Conservation (phyloP, 2,888 invertebrate species). For the Lycocerus yunnanus region DNA sequence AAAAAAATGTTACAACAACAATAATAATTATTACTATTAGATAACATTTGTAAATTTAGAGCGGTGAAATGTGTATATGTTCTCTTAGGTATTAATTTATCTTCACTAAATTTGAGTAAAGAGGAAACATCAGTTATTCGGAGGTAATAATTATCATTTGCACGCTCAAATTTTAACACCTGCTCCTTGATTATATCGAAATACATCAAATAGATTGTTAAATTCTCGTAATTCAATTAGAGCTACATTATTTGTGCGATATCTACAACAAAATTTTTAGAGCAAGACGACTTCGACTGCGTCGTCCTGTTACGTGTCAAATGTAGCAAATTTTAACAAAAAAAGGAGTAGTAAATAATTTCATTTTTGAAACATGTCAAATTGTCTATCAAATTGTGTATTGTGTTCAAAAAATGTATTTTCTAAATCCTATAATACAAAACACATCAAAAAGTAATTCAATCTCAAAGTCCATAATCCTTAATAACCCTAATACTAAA, state of each 20-base stretch:
- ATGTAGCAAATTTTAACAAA: background rate
- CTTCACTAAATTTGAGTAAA: conserved; percentile 17
- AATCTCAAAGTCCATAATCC: conserved; percentile 30
- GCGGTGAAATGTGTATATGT: conserved; percentile 10
- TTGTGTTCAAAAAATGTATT: conserved; percentile 2
- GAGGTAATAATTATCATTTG: conserved; percentile 16
- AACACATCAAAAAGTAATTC: conserved; percentile 30
- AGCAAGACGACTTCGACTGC: background rate
- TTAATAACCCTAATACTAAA: conserved; percentile 32
- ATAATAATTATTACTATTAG: background rate
- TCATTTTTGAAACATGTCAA: background rate
- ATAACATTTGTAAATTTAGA: conserved; percentile 1
- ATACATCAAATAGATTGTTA: background rate
- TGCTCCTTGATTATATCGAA: background rate
- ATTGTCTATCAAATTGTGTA: background rate
- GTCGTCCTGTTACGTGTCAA: background rate
- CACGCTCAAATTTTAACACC: conserved; percentile 19
- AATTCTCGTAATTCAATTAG: background rate
- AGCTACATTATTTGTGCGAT: background rate
- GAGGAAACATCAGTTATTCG: conserved; percentile 7
- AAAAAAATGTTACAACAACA: background rate
- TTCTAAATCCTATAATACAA: conserved; percentile 9
- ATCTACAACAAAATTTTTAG: background rate
- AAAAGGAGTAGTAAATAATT: background rate
- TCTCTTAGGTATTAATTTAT: conserved; percentile 15